phyloP scores from a whole-genome alignment of 2,888 invertebrate species.

The Autographa pulchrina region DNA sequence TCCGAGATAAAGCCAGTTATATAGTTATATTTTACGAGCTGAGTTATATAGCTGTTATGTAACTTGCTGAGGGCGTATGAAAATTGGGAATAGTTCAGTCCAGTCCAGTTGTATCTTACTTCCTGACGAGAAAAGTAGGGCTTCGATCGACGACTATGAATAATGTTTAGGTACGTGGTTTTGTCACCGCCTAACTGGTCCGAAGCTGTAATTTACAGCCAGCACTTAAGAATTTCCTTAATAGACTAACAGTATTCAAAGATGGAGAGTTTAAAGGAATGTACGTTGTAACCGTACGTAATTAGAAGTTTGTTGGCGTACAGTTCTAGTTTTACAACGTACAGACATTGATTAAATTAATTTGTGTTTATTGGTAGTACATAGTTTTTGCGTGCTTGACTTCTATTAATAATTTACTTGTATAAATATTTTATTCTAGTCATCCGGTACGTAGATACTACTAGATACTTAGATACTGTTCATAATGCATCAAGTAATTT shows the following conservation, averaged over 20 bases:
- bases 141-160: constrained; percentile 61
- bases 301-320: constrained; percentile 28
- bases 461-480: neutral
- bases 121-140: constrained; percentile 67
- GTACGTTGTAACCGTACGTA: constrained; percentile 37
- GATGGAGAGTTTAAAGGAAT: constrained; percentile 54
- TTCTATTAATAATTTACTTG: neutral
- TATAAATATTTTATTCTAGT: neutral
- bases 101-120: constrained; percentile 55
- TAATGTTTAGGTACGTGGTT: constrained; percentile 59
- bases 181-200: constrained; percentile 60
- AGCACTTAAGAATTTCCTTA: constrained; percentile 56
- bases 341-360: constrained; percentile 18
- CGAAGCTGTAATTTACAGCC: constrained; percentile 48
- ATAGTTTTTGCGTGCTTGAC: neutral
- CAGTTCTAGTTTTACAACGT: constrained; percentile 29
- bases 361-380: constrained; percentile 11
- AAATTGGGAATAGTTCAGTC: constrained; percentile 66
- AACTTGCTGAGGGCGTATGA: constrained; percentile 58
- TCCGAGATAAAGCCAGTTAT: constrained; percentile 64
- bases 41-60: constrained; percentile 55
- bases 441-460: neutral
- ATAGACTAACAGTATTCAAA: constrained; percentile 49
- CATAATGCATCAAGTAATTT: neutral
- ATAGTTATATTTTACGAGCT: constrained; percentile 56